Conservation (phyloP, 2,797 vertebrate genomes). For the Pogoniulus pusillus region DNA sequence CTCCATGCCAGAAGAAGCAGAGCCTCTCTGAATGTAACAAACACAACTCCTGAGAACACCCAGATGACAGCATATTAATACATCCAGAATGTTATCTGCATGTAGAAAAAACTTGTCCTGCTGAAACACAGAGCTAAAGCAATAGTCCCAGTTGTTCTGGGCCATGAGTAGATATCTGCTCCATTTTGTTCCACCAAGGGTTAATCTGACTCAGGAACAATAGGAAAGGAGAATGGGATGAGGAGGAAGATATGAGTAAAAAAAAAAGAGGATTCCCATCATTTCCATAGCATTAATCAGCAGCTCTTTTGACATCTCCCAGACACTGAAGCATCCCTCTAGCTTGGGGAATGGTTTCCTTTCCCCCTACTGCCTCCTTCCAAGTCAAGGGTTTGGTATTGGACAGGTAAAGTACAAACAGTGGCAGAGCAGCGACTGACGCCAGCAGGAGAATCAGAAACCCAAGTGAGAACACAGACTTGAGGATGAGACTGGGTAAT, state of each 20-base stretch:
- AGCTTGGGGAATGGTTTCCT: neutral
- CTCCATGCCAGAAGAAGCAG: conserved; percentile 27
- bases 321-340: neutral
- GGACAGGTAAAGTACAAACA: neutral
- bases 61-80: conserved; percentile 38
- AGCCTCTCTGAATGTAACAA: conserved; percentile 26
- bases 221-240: neutral
- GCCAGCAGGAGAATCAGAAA: neutral
- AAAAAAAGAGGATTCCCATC: neutral
- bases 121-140: neutral
- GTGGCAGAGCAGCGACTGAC: neutral
- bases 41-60: conserved; percentile 10
- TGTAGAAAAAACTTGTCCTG: neutral
- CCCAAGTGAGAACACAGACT: neutral
- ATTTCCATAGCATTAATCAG: neutral
- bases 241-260: neutral
- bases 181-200: neutral
- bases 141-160: neutral
- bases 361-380: neutral
- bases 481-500: neutral
- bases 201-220: neutral
- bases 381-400: neutral
- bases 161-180: neutral
- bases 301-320: neutral
- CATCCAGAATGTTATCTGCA: neutral